phyloP scores from a whole-genome alignment of 2,888 invertebrate species.

The Limnephilus auricula region DNA sequence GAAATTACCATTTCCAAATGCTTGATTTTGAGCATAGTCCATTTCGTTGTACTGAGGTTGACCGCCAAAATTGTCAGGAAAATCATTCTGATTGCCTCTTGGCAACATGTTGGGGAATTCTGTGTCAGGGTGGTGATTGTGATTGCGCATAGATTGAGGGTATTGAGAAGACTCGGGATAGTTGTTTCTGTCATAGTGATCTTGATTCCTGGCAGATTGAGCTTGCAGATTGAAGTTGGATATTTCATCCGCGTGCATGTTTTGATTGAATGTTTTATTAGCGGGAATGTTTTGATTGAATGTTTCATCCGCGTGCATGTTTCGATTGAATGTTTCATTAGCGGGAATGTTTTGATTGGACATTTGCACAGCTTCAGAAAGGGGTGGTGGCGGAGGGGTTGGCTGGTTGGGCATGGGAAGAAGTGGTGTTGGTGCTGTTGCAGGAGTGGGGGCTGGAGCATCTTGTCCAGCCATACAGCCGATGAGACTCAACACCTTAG shows the following conservation, averaged over 20 bases:
- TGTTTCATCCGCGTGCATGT: not conserved
- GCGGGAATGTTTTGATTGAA: too few relatives aligned
- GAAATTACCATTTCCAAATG: conserved; percentile 3
- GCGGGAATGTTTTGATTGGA: conserved; percentile 8
- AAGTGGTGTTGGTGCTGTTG: not conserved
- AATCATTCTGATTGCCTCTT: conserved; percentile 6
- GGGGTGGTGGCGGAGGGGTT: not conserved
- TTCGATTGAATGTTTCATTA: too few relatives aligned
- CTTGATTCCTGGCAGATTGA: not conserved
- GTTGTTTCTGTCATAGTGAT: not conserved
- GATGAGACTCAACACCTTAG: conserved; percentile 50
- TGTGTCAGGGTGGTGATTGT: not conserved
- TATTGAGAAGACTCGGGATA: not conserved
- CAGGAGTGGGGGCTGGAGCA: not conserved
- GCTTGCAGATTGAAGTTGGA: not conserved
- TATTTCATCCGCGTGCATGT: too few relatives aligned
- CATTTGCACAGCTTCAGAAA: conserved; percentile 7
- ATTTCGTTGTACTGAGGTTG: not conserved
- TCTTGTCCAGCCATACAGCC: conserved; percentile 10
- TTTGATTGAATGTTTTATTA: too few relatives aligned
- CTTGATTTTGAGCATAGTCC: conserved; percentile 1
- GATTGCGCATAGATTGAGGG: not conserved
- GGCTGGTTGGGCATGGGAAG: not conserved
- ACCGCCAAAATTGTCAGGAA: not conserved
- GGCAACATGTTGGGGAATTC: conserved; percentile 3